Conservation (phyloP, 2,113 vertebrate species). For the Lathamus discolor region DNA sequence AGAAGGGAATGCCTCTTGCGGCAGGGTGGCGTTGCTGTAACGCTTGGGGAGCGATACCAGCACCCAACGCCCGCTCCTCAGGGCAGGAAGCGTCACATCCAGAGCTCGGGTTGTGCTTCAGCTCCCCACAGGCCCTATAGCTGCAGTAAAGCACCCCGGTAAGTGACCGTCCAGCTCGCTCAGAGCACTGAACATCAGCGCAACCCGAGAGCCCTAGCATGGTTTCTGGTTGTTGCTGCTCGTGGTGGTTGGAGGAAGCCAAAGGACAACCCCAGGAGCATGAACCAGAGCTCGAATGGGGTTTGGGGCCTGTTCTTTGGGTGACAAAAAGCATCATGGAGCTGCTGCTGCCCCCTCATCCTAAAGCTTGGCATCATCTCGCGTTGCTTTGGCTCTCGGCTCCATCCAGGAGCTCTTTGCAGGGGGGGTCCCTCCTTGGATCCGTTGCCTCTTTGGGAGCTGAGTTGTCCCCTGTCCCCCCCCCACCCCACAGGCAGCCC, state of each 20-base stretch:
- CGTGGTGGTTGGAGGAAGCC: background rate
- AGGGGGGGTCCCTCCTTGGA: background rate
- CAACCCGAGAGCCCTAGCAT: background rate
- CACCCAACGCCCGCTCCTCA: background rate
- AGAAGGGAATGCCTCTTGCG: background rate
- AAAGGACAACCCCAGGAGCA: background rate
- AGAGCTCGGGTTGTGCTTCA: background rate
- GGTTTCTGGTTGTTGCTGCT: background rate
- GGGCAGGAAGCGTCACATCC: background rate
- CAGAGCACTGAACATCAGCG: too few relatives aligned
- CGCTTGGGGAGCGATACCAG: background rate
- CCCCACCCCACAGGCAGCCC: conserved; percentile 84
- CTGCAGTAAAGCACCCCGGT: background rate
- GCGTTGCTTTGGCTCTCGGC: background rate
- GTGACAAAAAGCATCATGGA: background rate
- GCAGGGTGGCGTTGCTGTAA: background rate
- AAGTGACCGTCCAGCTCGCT: background rate
- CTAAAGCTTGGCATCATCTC: background rate
- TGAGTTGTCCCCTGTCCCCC: background rate
- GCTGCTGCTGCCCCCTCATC: background rate
- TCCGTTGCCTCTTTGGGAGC: too few relatives aligned
- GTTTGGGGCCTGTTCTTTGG: background rate
- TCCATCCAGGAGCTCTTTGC: background rate
- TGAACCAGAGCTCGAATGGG: background rate
- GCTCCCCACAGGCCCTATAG: background rate